Evolutionary conservation across 2,797 vertebrate genomes (phyloP).

Genomic region (Crenichthys baileyi): DNA sequence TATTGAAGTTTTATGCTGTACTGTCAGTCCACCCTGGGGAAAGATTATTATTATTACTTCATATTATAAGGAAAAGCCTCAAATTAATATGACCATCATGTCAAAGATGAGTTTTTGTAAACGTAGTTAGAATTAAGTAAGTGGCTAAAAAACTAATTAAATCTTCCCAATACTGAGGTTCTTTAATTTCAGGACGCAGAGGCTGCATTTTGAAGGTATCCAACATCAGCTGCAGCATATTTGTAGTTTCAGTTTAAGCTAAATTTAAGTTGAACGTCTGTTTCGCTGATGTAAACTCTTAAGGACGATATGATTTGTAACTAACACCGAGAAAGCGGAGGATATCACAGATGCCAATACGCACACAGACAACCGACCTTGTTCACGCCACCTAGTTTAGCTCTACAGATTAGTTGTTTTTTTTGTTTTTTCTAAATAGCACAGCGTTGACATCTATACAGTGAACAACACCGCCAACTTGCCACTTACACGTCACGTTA

Average conservation of each 20-base stretch:
- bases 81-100: not conserved
- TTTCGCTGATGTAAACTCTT: slow-evolving; percentile 63
- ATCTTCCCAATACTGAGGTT: slow-evolving; percentile 27
- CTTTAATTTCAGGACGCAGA: slow-evolving; percentile 38
- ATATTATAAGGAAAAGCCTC: slow-evolving; percentile 1
- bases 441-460: slow-evolving; percentile 87
- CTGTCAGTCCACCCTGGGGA: too few species aligned
- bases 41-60: not conserved
- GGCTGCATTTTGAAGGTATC: slow-evolving; percentile 51
- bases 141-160: slow-evolving; percentile 39
- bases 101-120: not conserved
- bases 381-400: slow-evolving; percentile 83
- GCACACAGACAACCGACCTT: slow-evolving; percentile 80
- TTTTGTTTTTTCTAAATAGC: slow-evolving; percentile 74
- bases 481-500: slow-evolving; percentile 89
- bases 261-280: slow-evolving; percentile 22
- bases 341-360: slow-evolving; percentile 78
- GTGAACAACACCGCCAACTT: slow-evolving; percentile 85
- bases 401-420: slow-evolving; percentile 77
- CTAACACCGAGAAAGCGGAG: slow-evolving; percentile 74
- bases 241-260: slow-evolving; percentile 31
- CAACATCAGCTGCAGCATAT: slow-evolving; percentile 44
- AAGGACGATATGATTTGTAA: slow-evolving; percentile 70
- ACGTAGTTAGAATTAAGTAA: slow-evolving; percentile 5
- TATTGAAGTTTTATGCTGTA: not conserved